Conservation (phyloP, 2,113 vertebrate genomes). For the Columba janthina region DNA sequence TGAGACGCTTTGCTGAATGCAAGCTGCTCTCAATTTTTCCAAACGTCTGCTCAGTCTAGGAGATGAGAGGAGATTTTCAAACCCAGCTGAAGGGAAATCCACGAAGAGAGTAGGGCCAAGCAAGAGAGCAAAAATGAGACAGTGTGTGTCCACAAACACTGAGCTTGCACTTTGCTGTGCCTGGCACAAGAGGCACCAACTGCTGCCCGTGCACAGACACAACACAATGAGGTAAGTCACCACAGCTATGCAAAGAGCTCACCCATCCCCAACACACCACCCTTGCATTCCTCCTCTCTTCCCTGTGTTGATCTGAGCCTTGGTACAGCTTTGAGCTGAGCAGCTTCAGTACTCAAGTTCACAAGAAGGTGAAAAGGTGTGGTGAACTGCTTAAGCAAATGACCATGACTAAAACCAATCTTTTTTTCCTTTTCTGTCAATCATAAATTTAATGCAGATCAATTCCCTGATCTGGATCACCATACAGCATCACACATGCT, state of each 20-base stretch:
- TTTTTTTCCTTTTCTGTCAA: not conserved
- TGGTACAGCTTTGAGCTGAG: not conserved
- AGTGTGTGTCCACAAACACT: not conserved
- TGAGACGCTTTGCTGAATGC: not conserved
- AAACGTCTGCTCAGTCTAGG: not conserved
- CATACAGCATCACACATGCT: not conserved
- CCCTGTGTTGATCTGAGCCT: not conserved
- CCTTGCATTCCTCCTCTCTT: not conserved
- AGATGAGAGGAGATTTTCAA: not conserved
- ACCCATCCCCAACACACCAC: fast-evolving
- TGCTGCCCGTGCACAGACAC: not conserved
- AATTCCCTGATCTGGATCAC: not conserved
- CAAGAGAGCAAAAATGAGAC: not conserved
- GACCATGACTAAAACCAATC: not conserved
- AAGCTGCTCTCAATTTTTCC: not conserved
- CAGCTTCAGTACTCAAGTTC: not conserved
- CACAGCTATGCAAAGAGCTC: not conserved
- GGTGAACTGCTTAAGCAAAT: not conserved
- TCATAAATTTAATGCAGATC: not conserved
- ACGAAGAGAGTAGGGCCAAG: not conserved
- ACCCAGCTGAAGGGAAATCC: not conserved
- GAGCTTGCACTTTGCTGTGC: not conserved
- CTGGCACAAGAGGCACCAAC: not conserved
- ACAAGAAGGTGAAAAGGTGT: not conserved
- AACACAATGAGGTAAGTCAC: fast-evolving